These are phyloP conservation scores for Drosophila santomea DNA, from an alignment of 1,140 invertebrate species.

Conservation along the genomic window DNA sequence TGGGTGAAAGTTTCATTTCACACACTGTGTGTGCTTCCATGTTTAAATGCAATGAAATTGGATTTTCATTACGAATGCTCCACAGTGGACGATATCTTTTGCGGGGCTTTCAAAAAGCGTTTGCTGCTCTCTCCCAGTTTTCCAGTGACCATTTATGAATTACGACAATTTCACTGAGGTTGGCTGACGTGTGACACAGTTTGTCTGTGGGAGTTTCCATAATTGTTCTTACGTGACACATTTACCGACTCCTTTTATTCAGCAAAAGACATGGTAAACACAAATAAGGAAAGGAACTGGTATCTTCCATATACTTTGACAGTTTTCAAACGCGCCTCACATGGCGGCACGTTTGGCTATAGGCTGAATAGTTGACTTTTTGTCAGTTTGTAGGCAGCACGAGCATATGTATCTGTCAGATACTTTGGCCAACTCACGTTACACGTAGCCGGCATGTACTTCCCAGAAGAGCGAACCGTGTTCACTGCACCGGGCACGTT, in stretches of 20 bases:
- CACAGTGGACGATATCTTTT: constrained; percentile 16
- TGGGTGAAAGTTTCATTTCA: constrained; percentile 42
- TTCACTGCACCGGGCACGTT: constrained; percentile 34
- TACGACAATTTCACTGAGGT: constrained; percentile 43
- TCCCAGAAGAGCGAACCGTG: constrained; percentile 8
- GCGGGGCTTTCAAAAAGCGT: constrained; percentile 1
- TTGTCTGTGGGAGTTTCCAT: constrained; percentile 45
- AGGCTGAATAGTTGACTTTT: constrained; percentile 34
- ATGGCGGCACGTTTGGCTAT: constrained; percentile 33
- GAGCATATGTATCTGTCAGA: constrained; percentile 48
- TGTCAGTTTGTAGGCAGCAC: constrained; percentile 34
- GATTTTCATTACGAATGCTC: constrained; percentile 54
- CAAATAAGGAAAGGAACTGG: neutral
- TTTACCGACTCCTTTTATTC: constrained; percentile 8
- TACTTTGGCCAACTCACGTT: constrained; percentile 35
- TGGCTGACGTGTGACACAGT: constrained; percentile 48
- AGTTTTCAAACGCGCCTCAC: constrained; percentile 44
- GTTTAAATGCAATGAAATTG: constrained; percentile 48
- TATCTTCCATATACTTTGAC: constrained; percentile 50
- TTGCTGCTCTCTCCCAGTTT: constrained; percentile 6
- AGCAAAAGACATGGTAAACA: constrained; percentile 9
- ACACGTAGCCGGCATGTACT: constrained; percentile 30
- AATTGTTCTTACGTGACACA: constrained; percentile 63
- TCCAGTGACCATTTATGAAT: constrained; percentile 33
- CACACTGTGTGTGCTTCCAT: neutral